Evolutionary conservation across 2,797 vertebrate species (phyloP), one percentile per base, ranked within the genome.

Genomic region (Melanotaenia parkinsoni): DNA sequence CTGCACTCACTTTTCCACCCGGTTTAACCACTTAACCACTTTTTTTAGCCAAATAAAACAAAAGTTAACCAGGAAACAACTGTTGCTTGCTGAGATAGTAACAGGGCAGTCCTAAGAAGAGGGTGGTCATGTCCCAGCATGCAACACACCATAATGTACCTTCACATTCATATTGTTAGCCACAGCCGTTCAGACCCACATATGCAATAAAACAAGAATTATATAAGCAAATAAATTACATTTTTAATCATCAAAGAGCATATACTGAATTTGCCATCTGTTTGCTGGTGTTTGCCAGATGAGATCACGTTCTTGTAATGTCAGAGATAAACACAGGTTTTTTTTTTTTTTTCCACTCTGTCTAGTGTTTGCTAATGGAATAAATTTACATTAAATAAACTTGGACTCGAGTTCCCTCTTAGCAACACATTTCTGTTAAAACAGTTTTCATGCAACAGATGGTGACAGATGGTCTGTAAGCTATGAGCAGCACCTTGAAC

Each of bases 351-450:
- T 59, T 66, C 70, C 51, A 67, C 28, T 67, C 43, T 5, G 24
- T 35, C 13, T 33, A 10, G 9, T 86, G 81, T 90, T 81, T 88
- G 70, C 72, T n/a, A 5, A 67, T 59, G 66, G 43, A 84, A 84
- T 74, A 30, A 87, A 47, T 43, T 74, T 30, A 67, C 13, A 70
- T 50, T 30, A 84, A 63, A 77, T 79, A 65, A 76, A 77, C 28
- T 73, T 54, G 20, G 37, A 63, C 57, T 28, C 16, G 0, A 28
- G 51, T 37, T n/a, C 71, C 58, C 56, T 40, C 76, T 53, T 61
- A 53, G 79, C 65, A 81, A 70, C 76, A 38, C 32, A 51, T 20
- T 37, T 65, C 13, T 60, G 24, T 62, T 72, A 12, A 61, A 77
- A 74, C 3, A 12, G 3, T 7, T 12, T 37, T 18, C 9, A 4